Evolutionary conservation across 1,140 invertebrate genomes (phyloP), one percentile per base, ranked within the genome.

Genomic region (Drosophila hydei): DNA sequence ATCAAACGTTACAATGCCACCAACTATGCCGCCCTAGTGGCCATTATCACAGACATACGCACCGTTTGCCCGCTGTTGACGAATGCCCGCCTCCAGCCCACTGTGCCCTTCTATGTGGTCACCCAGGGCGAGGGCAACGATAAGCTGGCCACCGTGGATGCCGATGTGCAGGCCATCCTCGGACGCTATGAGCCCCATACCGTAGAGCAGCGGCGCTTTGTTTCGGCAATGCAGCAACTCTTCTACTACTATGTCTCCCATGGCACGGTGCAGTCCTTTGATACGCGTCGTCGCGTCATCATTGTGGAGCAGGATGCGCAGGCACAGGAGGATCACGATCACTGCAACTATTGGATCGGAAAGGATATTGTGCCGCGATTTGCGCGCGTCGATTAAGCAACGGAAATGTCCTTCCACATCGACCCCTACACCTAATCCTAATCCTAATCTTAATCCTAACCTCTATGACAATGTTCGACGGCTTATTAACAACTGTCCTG

Each of bases 231-330:
- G 92, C 96, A 97, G 80, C 94, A 95, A 55, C 89, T 97, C 0
- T 97, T 97, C 89, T 97, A 96, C 79, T 94, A 95, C 70, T 97
- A 94, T 73, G 96, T 97, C 0, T 94, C 94, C 92, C 93, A 96
- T 64, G 95, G 95, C 8, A 93, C 94, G 47, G 91, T 96, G 18
- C 90, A 93, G 5, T 93, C 94, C 1, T 92, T 92, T 1, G 93
- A 94, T 40, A 75, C 91, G 5, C 91, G 93, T 5, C 92, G 92
- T 2, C 92, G 93, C 30, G 92, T 96, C 16, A 92, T 96, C 1
- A 92, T 94, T 21, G 93, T 96, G 1, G 95, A 93, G 3, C 95
- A 96, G 83, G 95, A 96, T 83, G 92, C 94, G 0, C 87, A 94
- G 6, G 92, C 94, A 0, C 92, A 94, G 23, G 91, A 91, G 12